phyloP scores from a whole-genome alignment of 2,888 invertebrate genomes.

The Quadroppia sp. region DNA sequence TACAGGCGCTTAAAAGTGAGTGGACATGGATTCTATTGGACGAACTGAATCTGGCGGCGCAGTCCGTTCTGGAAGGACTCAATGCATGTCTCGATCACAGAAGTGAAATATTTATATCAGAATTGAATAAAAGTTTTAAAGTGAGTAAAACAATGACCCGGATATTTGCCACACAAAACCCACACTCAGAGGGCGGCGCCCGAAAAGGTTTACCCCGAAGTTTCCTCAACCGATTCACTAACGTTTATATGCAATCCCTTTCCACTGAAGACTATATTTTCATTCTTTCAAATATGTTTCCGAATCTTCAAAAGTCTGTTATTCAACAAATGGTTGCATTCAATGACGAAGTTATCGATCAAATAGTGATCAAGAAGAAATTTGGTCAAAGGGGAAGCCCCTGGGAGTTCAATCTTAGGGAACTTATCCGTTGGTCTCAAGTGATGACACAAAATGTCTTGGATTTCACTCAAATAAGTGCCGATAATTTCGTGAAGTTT shows the following conservation, averaged over 20 bases:
- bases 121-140: slow-evolving; percentile 78
- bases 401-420: slow-evolving; percentile 96
- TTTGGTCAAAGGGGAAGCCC: slow-evolving; percentile 75
- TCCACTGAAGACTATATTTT: slow-evolving; percentile 62
- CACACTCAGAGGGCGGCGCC: slow-evolving; percentile 89
- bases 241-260: slow-evolving; percentile 62
- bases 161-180: slow-evolving; percentile 97
- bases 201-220: slow-evolving; percentile 92
- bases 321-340: slow-evolving; percentile 71
- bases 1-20: slow-evolving; percentile 82
- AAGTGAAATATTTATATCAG: slow-evolving; percentile 91
- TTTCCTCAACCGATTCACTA: slow-evolving; percentile 91
- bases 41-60: slow-evolving; percentile 96
- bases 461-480: slow-evolving; percentile 50
- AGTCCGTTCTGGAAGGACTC: slow-evolving; percentile 94
- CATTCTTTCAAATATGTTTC: slow-evolving; percentile 66
- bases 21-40: slow-evolving; percentile 87
- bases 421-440: slow-evolving; percentile 89
- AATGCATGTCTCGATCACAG: slow-evolving; percentile 98
- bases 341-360: slow-evolving; percentile 60
- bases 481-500: slow-evolving; percentile 66
- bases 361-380: slow-evolving; percentile 33
- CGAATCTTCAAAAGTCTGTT: slow-evolving; percentile 60
- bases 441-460: slow-evolving; percentile 52
- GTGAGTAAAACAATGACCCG: slow-evolving; percentile 66